Evolutionary conservation across 2,113 vertebrate species (phyloP), one percentile per base, ranked within the genome.

Genomic region (Megaptera novaeangliae): DNA sequence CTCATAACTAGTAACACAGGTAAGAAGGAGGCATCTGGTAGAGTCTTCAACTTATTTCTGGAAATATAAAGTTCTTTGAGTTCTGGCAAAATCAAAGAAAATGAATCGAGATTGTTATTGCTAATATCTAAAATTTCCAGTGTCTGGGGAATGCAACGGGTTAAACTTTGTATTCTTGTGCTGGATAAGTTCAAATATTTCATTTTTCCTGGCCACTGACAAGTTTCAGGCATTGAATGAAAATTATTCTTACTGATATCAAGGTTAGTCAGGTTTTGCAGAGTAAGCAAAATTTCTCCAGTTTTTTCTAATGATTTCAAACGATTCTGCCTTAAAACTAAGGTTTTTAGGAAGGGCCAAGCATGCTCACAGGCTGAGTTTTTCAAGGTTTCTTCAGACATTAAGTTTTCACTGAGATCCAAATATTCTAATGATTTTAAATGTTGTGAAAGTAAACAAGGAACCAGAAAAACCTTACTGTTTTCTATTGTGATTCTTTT

Each of bases 91-190:
- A 4, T 5, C 91, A 99, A 46, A 0, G 34, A 46, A 98, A 99
- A 99, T 4, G 72, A 94, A 8, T 78, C 46, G 12, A 99, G 99
- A 46, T 98, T 97, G 61, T 99, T 99, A 31, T 98, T 94, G 25
- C 99, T 99, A n/a, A 99, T 94, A 61, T 99, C 99, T 98, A 99
- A 96, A 15, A 99, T 96, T 94, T 99, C 98, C 95, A 99, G 97
- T 0, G 80, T 98, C 34, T 0, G 0, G 2, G 99, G 99, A 49
- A 99, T 96, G 97, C 99, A 99, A 0, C 0, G 0, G 0, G 99
- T 99, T 78, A 99, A 12, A 3, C 14, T 63, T 29, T 61, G 44
- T 49, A 99, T 98, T 52, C 98, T 98, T 2, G 98, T 98, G 81
- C 98, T 78, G 18, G 99, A 99, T 81, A 99, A 98, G 95, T 99